Evolutionary conservation across 1,140 invertebrate species (phyloP), one percentile per base, ranked within the genome.

Genomic region (Hycleus cichorii): DNA sequence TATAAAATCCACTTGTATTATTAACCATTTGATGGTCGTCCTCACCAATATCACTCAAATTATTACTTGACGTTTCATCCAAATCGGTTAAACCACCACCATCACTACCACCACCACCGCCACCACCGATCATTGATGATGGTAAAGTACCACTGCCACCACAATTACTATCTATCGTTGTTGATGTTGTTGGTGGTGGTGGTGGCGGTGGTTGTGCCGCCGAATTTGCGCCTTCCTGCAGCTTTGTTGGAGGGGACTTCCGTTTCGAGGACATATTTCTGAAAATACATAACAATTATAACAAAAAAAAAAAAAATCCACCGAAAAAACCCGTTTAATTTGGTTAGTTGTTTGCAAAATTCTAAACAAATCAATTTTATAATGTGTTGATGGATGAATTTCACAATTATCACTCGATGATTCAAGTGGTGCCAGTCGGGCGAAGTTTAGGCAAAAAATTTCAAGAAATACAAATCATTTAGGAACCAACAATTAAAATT

Each of bases 181-280:
- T 32, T 32, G 32, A 0, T 3, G 32, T 32, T 32, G 32, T 32
- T 4, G 32, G 4, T 4, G 32, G 75, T 74, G 32, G 73, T 76
- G 64, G 79, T 76, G 67, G 74, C 70, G 54, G 71, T 67, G 69
- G 69, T 18, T 18, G 18, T 61, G 72, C 74, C 10, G 40, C 40
- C 4, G 40, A 42, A 68, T 80, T 77, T 67, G 81, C 83, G 76
- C 88, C 87, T 79, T 91, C 88, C 78, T 88, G 85, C 78, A 92
- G 81, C 81, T 92, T 92, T 62, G 88, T 89, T 77, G 90, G 90
- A 74, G 89, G 89, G 74, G 89, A 91, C 77, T 93, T 93, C 78
- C 90, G 84, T 84, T 93, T 93, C 78, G 90, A 93, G 83, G 90
- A 92, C 90, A 93, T 93, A 80, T 83, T 90, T 86, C 89, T 91